Evolutionary conservation across 2,888 invertebrate species (phyloP).

Genomic region (Microdon myrmicae): DNA sequence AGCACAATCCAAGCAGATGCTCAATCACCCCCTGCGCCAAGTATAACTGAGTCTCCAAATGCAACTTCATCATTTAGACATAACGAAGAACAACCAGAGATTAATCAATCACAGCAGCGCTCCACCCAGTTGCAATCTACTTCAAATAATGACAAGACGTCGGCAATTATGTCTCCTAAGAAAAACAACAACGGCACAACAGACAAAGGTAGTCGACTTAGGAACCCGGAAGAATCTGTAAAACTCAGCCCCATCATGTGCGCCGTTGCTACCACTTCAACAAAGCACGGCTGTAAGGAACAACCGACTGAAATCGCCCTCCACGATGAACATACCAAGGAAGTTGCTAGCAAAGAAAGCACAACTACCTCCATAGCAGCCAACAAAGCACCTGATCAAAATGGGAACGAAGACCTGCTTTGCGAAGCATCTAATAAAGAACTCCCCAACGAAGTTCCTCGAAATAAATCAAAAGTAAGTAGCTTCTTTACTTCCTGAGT

Average conservation of each 20-base stretch:
- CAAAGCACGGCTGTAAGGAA: constrained; percentile 30
- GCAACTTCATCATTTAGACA: constrained; percentile 27
- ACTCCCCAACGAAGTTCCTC: constrained; percentile 54
- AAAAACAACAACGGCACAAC: constrained; percentile 18
- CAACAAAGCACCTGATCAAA: constrained; percentile 53
- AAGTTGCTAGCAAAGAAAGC: constrained; percentile 15
- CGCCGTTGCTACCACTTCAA: constrained; percentile 6
- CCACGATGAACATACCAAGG: constrained; percentile 34
- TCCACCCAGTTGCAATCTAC: constrained; percentile 58
- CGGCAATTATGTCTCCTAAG: constrained; percentile 13
- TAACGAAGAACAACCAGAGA: constrained; percentile 44
- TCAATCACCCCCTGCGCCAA: not conserved
- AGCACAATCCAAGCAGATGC: constrained; percentile 22
- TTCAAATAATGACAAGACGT: constrained; percentile 30
- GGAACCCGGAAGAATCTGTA: constrained; percentile 31
- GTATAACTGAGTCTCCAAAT: not conserved
- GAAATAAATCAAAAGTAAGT: no score
- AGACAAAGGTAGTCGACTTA: constrained; percentile 27
- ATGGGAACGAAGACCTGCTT: constrained; percentile 64
- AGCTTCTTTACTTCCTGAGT: no score
- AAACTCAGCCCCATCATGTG: constrained; percentile 34
- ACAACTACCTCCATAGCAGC: constrained; percentile 27
- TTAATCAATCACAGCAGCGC: constrained; percentile 29
- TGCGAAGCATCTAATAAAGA: constrained; percentile 64
- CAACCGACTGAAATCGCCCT: constrained; percentile 44